Evolutionary conservation across 2,888 invertebrate genomes (phyloP).

Genomic region (Andricus curvator): DNA sequence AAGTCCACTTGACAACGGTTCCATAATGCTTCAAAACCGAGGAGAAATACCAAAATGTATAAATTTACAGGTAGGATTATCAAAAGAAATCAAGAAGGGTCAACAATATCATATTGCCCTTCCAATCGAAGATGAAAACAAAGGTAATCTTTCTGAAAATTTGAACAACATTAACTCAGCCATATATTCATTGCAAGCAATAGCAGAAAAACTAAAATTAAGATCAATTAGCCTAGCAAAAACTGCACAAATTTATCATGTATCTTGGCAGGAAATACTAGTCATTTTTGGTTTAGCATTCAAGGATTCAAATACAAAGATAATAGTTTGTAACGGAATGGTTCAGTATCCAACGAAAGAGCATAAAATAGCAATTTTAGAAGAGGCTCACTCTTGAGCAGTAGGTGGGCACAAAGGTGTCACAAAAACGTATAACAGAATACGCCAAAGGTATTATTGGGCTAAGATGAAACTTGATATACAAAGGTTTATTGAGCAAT

Average conservation of each 20-base stretch:
- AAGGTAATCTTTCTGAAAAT: background rate
- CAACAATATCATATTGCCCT: background rate
- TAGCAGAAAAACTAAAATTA: background rate
- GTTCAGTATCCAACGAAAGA: no score
- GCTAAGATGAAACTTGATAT: no score
- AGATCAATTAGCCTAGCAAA: background rate
- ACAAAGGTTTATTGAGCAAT: no score
- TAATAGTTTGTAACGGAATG: no score
- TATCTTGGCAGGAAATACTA: slow-evolving; percentile 3
- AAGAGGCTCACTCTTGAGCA: no score
- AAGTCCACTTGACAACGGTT: background rate
- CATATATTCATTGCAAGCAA: background rate
- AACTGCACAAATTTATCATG: background rate
- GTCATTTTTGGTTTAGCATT: no score
- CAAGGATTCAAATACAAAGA: no score
- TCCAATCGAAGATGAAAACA: background rate
- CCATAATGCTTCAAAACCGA: background rate
- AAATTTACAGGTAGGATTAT: background rate
- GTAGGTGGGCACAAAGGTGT: no score
- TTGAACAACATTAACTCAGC: background rate
- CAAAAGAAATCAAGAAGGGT: background rate
- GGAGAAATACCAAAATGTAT: background rate
- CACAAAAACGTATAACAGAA: no score
- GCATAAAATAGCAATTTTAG: no score
- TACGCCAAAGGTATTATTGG: no score